phyloP scores from a whole-genome alignment of 2,113 vertebrate species.

The Eurypyga helias region DNA sequence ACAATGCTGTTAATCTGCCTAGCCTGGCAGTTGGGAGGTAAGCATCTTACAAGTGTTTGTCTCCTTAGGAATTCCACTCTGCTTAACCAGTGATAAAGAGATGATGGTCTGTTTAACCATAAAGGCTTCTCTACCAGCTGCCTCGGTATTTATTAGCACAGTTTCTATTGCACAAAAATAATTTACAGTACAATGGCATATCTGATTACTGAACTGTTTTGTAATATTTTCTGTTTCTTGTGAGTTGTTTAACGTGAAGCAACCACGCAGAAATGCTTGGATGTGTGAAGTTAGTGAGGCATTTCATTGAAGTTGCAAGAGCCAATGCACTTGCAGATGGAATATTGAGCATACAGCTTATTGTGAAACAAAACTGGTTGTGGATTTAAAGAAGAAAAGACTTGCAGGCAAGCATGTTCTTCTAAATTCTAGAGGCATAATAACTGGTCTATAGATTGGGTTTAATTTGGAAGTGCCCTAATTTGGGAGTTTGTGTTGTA shows the following conservation, averaged over 20 bases:
- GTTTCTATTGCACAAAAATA: not conserved
- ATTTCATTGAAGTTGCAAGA: constrained; percentile 25
- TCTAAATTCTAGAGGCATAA: not conserved
- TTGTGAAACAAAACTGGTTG: not conserved
- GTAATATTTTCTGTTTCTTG: not conserved
- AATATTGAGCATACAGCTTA: not conserved
- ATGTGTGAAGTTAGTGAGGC: constrained; percentile 10
- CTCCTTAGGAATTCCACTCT: constrained; percentile 46
- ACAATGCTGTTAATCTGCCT: not conserved
- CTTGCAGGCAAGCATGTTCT: not conserved
- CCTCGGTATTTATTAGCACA: constrained; percentile 11
- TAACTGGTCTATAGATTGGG: not conserved
- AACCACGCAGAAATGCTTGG: constrained; percentile 13
- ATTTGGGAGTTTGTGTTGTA: not conserved
- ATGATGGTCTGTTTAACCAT: constrained; percentile 24
- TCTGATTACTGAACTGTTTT: not conserved
- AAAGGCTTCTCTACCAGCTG: constrained; percentile 27
- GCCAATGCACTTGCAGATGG: not conserved
- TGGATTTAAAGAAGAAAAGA: not conserved
- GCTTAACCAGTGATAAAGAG: constrained; percentile 17
- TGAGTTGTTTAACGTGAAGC: not conserved
- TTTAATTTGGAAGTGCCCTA: not conserved
- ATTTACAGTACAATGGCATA: not conserved
- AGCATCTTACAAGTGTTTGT: constrained; percentile 35
- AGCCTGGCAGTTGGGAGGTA: not conserved